These are phyloP conservation scores for Chymomyza amoena DNA, from an alignment of 2,888 invertebrate species.

Conservation along the genomic window DNA sequence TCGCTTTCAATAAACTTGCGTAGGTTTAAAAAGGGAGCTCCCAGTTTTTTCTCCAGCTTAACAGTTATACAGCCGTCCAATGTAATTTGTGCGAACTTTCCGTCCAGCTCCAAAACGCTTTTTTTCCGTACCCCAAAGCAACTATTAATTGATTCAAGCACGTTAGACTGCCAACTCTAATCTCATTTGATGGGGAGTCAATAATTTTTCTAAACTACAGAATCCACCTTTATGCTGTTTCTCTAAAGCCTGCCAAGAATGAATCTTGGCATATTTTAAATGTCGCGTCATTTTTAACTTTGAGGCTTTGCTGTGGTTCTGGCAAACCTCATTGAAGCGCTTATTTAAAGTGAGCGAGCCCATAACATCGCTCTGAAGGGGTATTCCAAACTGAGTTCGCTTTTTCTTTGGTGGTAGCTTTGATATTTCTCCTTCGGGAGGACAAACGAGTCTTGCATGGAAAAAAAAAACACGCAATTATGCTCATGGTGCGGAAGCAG, in stretches of 20 bases:
- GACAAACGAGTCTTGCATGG: slow-evolving; percentile 88
- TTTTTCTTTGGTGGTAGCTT: slow-evolving; percentile 82
- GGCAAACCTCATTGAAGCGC: slow-evolving; percentile 84
- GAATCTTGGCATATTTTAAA: not conserved
- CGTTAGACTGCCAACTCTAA: slow-evolving; percentile 89
- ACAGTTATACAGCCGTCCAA: slow-evolving; percentile 36
- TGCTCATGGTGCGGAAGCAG: slow-evolving; percentile 94
- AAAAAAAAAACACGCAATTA: slow-evolving; percentile 92
- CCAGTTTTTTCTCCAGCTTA: slow-evolving; percentile 15
- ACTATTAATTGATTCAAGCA: slow-evolving; percentile 90
- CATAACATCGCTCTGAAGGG: slow-evolving; percentile 95
- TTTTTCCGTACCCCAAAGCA: slow-evolving; percentile 82
- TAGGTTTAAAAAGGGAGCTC: slow-evolving; percentile 43
- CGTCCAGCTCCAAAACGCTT: slow-evolving; percentile 24
- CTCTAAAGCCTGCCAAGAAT: slow-evolving; percentile 83
- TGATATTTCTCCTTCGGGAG: slow-evolving; percentile 85
- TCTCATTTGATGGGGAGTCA: too few species aligned
- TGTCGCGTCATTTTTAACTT: slow-evolving; percentile 35
- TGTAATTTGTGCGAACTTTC: slow-evolving; percentile 29
- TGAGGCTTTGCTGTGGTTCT: slow-evolving; percentile 36
- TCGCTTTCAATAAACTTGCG: slow-evolving; percentile 66
- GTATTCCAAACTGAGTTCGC: slow-evolving; percentile 85
- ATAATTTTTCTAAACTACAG: too few species aligned
- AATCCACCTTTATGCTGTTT: too few species aligned
- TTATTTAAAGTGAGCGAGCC: slow-evolving; percentile 89